Evolutionary conservation across 1,140 invertebrate genomes (phyloP), one percentile per base, ranked within the genome.

Genomic region (Drosophila ambigua): DNA sequence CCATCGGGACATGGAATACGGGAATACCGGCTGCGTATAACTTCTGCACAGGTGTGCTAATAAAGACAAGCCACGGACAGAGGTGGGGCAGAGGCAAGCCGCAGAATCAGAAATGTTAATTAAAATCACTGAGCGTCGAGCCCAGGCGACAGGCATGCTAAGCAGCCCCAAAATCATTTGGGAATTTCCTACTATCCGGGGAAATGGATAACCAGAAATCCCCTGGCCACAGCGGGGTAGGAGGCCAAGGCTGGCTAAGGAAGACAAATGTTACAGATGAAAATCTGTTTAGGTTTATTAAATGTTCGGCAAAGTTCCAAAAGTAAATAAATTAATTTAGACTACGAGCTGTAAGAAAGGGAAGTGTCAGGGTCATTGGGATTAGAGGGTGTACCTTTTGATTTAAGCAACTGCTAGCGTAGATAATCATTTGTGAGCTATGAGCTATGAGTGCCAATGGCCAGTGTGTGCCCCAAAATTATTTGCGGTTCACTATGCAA

Each of bases 101-200:
- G 63, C 82, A 87, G 87, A 87, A 87, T 87, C 82, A 87, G 82
- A 87, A 87, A 87, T 87, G 82, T 87, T 87, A 87, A 87, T 87
- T 87, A 87, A 87, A 87, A 87, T 87, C 82, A 87, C 78, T 65
- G 76, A 79, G 75, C 67, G 72, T 50, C 72, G 74, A 78, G 79
- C 67, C 60, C 44, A 68, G 66, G 49, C 61, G 68, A 69, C 45
- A 59, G 55, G 75, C 76, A 79, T 79, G 62, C 55, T 60, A 74
- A 74, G 55, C 76, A 74, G 77, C 2, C 68, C 54, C 24, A 13
- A 79, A 79, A 43, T 79, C 69, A 54, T 57, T 44, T 43, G 79
- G 72, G 67, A 69, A 58, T 69, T 58, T 4, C 13, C 44, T 6
- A 2, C 8, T 35, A 16, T 11, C 5, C 4, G 20, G 64, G 63